Conservation (phyloP, 1,140 invertebrate species). For the Pissodes strobi region DNA sequence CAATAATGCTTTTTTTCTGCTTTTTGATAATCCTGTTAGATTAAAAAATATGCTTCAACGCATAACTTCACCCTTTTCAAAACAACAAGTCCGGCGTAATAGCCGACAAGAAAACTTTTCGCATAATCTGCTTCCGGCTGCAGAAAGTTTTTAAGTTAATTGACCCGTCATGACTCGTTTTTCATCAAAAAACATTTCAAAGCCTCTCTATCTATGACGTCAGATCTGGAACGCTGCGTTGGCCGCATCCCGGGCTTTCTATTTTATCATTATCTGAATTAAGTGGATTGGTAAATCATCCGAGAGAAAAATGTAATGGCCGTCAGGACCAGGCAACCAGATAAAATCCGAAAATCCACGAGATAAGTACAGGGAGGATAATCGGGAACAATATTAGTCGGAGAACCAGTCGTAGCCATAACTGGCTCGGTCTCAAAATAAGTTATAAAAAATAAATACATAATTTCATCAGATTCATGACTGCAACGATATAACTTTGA, state of each 20-base stretch:
- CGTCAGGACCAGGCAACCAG: conserved; percentile 31
- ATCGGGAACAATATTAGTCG: conserved; percentile 23
- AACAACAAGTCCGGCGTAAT: too few species aligned
- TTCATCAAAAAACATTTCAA: conserved; percentile 16
- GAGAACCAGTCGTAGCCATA: too few species aligned
- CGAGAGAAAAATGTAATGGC: conserved; percentile 33
- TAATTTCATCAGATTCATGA: too few species aligned
- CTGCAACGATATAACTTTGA: too few species aligned
- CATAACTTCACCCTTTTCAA: too few species aligned
- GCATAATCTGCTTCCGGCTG: conserved; percentile 2
- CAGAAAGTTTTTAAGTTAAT: conserved; percentile 14
- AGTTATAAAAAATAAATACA: too few species aligned
- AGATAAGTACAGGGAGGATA: conserved; percentile 21
- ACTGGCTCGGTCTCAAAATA: too few species aligned
- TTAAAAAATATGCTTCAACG: too few species aligned
- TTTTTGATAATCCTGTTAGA: too few species aligned
- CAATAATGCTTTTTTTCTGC: too few species aligned
- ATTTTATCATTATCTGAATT: conserved; percentile 34
- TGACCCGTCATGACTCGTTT: conserved; percentile 12
- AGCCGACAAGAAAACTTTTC: conserved; percentile 2
- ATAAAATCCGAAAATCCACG: conserved; percentile 31
- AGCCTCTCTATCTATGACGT: conserved; percentile 27
- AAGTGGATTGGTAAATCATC: conserved; percentile 36
- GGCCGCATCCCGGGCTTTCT: conserved; percentile 22
- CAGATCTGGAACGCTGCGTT: conserved; percentile 21